Evolutionary conservation across 2,113 vertebrate genomes (phyloP).

Genomic region (Nycticebus coucang): DNA sequence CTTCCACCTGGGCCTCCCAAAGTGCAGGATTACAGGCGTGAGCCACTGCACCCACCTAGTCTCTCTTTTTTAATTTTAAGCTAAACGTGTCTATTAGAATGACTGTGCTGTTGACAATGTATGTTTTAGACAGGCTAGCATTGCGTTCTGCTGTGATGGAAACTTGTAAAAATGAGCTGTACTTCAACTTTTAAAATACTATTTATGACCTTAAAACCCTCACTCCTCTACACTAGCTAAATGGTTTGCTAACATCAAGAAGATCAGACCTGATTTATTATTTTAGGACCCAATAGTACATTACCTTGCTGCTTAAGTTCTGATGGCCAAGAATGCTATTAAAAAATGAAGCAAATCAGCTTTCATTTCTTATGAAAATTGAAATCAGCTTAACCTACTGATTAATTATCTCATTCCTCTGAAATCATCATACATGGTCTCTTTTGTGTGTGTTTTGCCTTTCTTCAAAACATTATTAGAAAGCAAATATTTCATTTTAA

Average conservation of each 20-base stretch:
- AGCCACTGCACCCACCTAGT: background rate
- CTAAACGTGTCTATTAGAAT: constrained; percentile 40
- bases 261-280: constrained; percentile 30
- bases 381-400: constrained; percentile 13
- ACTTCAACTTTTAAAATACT: constrained; percentile 56
- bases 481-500: constrained; percentile 21
- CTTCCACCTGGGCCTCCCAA: too few species aligned
- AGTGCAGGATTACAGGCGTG: too few species aligned
- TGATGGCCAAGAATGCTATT: background rate
- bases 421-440: constrained; percentile 30
- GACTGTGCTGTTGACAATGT: background rate
- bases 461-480: constrained; percentile 29
- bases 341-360: constrained; percentile 8
- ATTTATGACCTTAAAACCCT: constrained; percentile 65
- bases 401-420: constrained; percentile 39
- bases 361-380: constrained; percentile 54
- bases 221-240: background rate
- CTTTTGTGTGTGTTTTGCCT: background rate
- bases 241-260: background rate
- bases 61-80: constrained; percentile 50
- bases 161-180: constrained; percentile 65
- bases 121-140: background rate
- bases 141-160: background rate
- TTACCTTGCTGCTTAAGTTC: constrained; percentile 16
- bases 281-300: constrained; percentile 47